phyloP scores from a whole-genome alignment of 2,797 vertebrate species.

The Malurus splendens region DNA sequence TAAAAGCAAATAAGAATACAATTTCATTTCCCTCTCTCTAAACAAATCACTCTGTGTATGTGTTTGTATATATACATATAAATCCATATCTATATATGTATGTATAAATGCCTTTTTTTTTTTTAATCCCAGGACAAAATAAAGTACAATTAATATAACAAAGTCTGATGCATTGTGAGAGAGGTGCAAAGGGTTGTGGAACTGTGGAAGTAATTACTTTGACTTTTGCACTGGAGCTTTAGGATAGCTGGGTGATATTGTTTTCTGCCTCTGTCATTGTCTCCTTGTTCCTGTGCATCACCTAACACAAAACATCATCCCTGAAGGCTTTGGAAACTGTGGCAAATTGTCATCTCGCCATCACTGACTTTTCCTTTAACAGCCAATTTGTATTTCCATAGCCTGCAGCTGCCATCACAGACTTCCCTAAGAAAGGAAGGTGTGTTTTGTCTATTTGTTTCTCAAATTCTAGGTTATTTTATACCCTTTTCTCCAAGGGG shows the following conservation, averaged over 20 bases:
- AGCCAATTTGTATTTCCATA: background rate
- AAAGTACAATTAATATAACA: constrained; percentile 36
- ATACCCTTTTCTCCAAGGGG: background rate
- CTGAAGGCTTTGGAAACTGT: constrained; percentile 10
- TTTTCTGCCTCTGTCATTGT: background rate
- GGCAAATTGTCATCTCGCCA: background rate
- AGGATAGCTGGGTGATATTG: background rate
- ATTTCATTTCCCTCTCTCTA: background rate
- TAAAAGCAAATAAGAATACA: background rate
- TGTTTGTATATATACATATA: accelerated
- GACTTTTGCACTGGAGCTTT: constrained; percentile 20
- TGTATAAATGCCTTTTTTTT: background rate
- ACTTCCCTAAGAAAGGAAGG: background rate
- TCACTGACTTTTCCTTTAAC: constrained; percentile 13
- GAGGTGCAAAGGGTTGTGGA: constrained; percentile 26
- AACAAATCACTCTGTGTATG: background rate
- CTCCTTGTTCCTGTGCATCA: background rate
- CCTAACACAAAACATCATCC: constrained; percentile 22
- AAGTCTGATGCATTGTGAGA: constrained; percentile 9
- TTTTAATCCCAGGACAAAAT: background rate
- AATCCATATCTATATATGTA: no score
- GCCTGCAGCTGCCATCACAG: constrained; percentile 11
- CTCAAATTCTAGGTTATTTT: background rate
- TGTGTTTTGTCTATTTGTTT: background rate
- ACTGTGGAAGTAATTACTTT: constrained; percentile 50